Percentiles rank a stretch among this genome's conserved stretches.
Conservation (phyloP, 2,888 invertebrate species). For the Taphrorychus bicolor region DNA sequence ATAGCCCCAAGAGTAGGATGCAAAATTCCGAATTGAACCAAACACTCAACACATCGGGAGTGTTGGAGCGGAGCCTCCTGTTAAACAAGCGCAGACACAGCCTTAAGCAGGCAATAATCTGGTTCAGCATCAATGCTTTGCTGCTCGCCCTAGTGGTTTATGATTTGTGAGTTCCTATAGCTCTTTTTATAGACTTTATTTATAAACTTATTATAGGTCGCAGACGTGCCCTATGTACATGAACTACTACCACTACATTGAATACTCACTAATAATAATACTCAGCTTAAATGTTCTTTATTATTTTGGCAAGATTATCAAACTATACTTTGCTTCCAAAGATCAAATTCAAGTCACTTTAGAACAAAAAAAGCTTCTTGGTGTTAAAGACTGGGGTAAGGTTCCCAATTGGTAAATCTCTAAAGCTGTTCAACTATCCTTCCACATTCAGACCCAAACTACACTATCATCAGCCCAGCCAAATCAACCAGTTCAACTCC, state of each 20-base stretch:
- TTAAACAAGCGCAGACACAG: constrained; percentile 63
- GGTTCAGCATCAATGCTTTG: constrained; percentile 66
- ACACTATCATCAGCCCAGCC: constrained; percentile 46
- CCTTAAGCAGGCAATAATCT: constrained; percentile 64
- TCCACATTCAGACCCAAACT: constrained; percentile 49
- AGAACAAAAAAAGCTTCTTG: constrained; percentile 64
- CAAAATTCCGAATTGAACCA: constrained; percentile 14
- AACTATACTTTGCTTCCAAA: constrained; percentile 52
- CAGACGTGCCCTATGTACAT: constrained; percentile 61
- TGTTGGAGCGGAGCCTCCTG: constrained; percentile 65
- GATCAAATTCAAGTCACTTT: constrained; percentile 62
- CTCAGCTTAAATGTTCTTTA: constrained; percentile 63
- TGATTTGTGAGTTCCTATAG: constrained; percentile 74
- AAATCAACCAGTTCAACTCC: neutral
- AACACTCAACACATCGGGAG: constrained; percentile 50
- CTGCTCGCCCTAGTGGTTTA: constrained; percentile 65
- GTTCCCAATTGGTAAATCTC: neutral
- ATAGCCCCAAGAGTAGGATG: constrained; percentile 38
- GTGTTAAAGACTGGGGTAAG: constrained; percentile 60
- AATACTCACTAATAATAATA: constrained; percentile 59
- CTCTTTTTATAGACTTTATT: too few species aligned
- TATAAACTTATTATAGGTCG: constrained; percentile 55
- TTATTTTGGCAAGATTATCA: constrained; percentile 62
- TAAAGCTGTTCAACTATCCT: neutral
- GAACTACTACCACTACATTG: constrained; percentile 58